Percentiles rank a stretch among this genome's conserved stretches.
Conservation (phyloP, 2,113 vertebrate species). For the Myiagra hebetior region DNA sequence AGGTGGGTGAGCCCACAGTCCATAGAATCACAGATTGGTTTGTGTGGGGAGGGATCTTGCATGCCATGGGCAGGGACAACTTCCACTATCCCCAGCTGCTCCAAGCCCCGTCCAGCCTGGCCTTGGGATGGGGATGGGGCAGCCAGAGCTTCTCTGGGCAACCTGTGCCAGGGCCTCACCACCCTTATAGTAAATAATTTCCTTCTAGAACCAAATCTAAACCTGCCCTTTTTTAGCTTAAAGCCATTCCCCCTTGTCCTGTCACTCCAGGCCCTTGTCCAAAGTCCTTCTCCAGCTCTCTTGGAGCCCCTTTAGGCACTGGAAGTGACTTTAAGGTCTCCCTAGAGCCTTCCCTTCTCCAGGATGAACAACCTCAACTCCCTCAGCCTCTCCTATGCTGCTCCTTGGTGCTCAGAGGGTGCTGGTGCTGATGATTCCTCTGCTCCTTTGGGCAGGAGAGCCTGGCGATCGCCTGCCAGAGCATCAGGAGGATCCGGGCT, state of each 20-base stretch:
- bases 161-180: fast-evolving
- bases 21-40: not conserved
- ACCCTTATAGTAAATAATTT: not conserved
- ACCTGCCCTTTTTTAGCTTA: not conserved
- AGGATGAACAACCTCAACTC: not conserved
- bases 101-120: fast-evolving
- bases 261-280: not conserved
- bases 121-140: not conserved
- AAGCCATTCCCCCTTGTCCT: not conserved
- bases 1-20: slow-evolving; percentile 73
- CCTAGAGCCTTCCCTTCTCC: not conserved
- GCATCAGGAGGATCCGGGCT: slow-evolving; percentile 79
- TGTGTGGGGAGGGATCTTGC: not conserved
- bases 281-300: not conserved
- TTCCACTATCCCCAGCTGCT: not conserved
- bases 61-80: not conserved
- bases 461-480: slow-evolving; percentile 82
- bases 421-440: not conserved
- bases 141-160: not conserved
- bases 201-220: not conserved
- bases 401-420: not conserved
- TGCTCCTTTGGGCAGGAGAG: slow-evolving; percentile 75
- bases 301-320: not conserved
- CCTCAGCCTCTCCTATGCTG: not conserved
- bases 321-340: not conserved